Conservation (phyloP, 2,113 vertebrate species). For the Neotragus moschatus region DNA sequence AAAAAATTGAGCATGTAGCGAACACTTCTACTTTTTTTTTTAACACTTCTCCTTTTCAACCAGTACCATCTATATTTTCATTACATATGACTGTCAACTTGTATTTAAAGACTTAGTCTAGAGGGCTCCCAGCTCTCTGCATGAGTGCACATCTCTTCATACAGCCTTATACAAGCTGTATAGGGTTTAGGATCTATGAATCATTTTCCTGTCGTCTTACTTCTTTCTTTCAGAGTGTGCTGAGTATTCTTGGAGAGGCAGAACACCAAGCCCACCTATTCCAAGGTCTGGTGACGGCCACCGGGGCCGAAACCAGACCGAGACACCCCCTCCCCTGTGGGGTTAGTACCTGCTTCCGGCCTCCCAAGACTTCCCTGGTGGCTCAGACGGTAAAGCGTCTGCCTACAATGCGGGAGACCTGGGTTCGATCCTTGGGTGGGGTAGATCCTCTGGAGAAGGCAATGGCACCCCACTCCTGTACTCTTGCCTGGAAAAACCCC, state of each 20-base stretch:
- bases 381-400: neutral
- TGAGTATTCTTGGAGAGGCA: neutral
- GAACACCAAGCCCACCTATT: neutral
- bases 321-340: no score
- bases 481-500: neutral
- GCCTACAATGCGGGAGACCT: neutral
- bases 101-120: neutral
- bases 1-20: neutral
- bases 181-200: neutral
- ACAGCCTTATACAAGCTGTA: neutral
- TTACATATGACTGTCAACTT: neutral
- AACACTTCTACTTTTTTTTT: neutral
- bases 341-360: neutral
- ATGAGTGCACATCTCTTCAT: neutral
- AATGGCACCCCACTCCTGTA: neutral
- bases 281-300: neutral
- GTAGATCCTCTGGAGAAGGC: neutral
- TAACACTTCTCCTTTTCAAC: neutral
- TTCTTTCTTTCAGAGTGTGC: neutral
- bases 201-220: neutral
- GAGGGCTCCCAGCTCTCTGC: neutral
- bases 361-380: neutral
- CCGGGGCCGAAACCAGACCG: neutral
- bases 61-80: neutral
- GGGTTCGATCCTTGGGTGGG: neutral